phyloP scores from a whole-genome alignment of 2,888 invertebrate genomes.

The Serrognathus titanus region DNA sequence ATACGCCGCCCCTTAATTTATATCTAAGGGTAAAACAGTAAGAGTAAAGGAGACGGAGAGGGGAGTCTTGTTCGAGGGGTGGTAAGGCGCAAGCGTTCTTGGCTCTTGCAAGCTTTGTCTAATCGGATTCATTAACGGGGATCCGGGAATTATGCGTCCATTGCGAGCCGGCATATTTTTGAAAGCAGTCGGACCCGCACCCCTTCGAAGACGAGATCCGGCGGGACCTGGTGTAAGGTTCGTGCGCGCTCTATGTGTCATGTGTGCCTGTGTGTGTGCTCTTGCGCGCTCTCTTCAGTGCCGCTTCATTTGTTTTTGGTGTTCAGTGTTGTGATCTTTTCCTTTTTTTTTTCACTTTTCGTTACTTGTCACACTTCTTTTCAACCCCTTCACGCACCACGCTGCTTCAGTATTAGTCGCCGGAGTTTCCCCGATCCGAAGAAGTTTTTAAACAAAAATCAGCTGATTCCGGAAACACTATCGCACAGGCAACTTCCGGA shows the following conservation, averaged over 20 bases:
- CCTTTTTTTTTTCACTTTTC: neutral
- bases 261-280: constrained; percentile 23
- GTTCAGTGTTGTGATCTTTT: constrained; percentile 23
- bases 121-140: constrained; percentile 60
- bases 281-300: constrained; percentile 25
- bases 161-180: constrained; percentile 54
- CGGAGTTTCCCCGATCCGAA: neutral
- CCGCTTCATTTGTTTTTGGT: constrained; percentile 24
- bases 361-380: neutral
- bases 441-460: constrained; percentile 18
- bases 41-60: constrained; percentile 37
- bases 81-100: constrained; percentile 49
- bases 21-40: constrained; percentile 52
- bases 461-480: constrained; percentile 13
- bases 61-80: constrained; percentile 33
- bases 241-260: constrained; percentile 24
- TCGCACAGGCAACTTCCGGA: neutral
- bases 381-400: neutral
- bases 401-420: no score
- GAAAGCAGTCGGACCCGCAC: constrained; percentile 50
- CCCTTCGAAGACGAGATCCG: constrained; percentile 41
- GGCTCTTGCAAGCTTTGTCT: constrained; percentile 52
- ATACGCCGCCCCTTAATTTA: constrained; percentile 52
- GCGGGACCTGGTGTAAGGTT: constrained; percentile 32
- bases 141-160: constrained; percentile 56